Percentiles rank a stretch among this genome's conserved stretches.
phyloP scores from a whole-genome alignment of 2,888 invertebrate species.

The Melanchra persicariae region DNA sequence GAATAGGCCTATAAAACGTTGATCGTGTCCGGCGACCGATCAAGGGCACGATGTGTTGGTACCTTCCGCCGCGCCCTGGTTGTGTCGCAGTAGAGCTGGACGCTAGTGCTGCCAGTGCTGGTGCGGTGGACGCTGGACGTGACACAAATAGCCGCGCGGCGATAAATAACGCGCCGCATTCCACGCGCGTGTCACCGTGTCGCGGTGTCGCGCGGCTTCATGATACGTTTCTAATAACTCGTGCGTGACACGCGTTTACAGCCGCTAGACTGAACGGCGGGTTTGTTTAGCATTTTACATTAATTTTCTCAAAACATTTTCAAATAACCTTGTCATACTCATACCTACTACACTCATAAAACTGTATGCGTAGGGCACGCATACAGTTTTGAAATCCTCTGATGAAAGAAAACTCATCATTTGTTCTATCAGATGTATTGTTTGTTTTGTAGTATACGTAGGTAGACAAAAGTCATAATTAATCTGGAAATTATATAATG shows the following conservation, averaged over 20 bases:
- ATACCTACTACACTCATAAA: no score
- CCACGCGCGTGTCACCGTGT: not conserved
- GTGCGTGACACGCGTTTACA: not conserved
- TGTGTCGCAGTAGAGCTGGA: not conserved
- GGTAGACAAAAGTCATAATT: not conserved
- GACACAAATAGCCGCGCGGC: slow-evolving; percentile 31
- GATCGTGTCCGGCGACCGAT: not conserved
- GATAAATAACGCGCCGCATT: slow-evolving; percentile 25
- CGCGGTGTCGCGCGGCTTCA: not conserved
- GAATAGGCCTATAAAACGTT: not conserved
- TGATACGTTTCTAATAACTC: not conserved
- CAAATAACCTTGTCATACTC: no score
- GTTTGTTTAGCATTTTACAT: no score
- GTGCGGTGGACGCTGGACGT: not conserved
- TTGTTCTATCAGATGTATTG: no score
- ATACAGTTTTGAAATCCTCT: no score
- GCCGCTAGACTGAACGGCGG: not conserved
- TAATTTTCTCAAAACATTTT: no score
- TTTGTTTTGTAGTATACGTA: no score
- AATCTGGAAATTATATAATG: no score
- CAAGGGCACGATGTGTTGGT: not conserved
- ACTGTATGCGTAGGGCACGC: no score
- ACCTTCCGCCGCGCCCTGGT: not conserved
- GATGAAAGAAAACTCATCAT: no score
- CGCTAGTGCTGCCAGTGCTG: not conserved